Percentiles rank a stretch among this genome's conserved stretches.
Conservation (phyloP, 2,888 invertebrate species). For the Molorchus minor region DNA sequence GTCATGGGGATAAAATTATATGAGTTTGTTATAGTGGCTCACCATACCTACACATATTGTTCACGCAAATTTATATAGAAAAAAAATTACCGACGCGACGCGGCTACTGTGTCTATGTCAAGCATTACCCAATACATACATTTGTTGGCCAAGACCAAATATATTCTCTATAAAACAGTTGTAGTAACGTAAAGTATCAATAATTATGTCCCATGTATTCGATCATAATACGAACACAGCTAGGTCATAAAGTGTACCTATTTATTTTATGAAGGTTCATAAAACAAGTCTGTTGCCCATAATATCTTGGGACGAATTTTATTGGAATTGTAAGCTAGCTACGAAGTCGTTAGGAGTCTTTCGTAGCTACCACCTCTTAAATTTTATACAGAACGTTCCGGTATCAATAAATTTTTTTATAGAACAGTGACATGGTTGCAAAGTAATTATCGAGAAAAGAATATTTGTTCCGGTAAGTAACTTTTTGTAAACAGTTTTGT, state of each 20-base stretch:
- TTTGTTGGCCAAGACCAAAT: too few relatives aligned
- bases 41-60: too few relatives aligned
- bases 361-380: not conserved
- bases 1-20: not conserved
- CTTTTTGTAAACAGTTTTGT: too few relatives aligned
- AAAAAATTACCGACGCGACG: not conserved
- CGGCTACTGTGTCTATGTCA: too few relatives aligned
- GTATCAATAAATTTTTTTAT: not conserved
- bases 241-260: conserved; percentile 1
- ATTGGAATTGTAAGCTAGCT: not conserved
- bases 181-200: too few relatives aligned
- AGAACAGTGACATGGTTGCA: too few relatives aligned
- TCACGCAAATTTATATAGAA: not conserved
- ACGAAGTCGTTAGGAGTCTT: not conserved
- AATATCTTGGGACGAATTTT: not conserved
- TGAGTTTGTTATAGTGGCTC: conserved; percentile 1
- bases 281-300: not conserved
- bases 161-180: too few relatives aligned
- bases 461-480: too few relatives aligned
- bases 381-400: not conserved
- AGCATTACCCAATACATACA: too few relatives aligned
- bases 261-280: conserved; percentile 2
- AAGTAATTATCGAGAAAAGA: too few relatives aligned
- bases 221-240: not conserved
- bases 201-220: too few relatives aligned